Percentiles rank a stretch among this genome's conserved stretches.
These are phyloP conservation scores for Narcine bancroftii DNA, from an alignment of 2,113 vertebrate species.

Conservation along the genomic window DNA sequence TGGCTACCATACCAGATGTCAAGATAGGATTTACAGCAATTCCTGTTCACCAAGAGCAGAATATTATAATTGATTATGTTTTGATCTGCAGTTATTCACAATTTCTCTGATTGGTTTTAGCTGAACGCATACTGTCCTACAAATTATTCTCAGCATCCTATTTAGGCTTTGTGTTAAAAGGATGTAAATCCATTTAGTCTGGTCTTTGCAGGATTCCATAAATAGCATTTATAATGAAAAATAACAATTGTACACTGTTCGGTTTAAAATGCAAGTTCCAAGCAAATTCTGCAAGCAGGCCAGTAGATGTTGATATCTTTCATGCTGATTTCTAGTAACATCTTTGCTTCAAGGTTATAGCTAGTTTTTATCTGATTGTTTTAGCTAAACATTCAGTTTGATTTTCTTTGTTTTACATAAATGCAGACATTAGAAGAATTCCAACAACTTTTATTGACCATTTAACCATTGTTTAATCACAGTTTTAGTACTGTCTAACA, in stretches of 20 bases:
- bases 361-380: too few relatives aligned
- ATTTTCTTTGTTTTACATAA: too few relatives aligned
- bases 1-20: neutral
- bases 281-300: too few relatives aligned
- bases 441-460: too few relatives aligned
- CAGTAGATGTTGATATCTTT: too few relatives aligned
- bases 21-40: neutral
- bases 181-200: slow-evolving; percentile 20
- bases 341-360: too few relatives aligned
- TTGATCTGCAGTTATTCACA: neutral
- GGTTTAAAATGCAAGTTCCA: too few relatives aligned
- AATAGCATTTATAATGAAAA: neutral
- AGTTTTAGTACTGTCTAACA: too few relatives aligned
- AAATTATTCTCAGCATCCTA: slow-evolving; percentile 31
- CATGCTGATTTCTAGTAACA: too few relatives aligned
- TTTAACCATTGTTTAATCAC: too few relatives aligned
- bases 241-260: neutral
- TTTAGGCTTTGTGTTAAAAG: slow-evolving; percentile 4
- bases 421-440: too few relatives aligned
- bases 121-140: neutral
- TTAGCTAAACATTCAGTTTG: too few relatives aligned
- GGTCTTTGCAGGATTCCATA: neutral
- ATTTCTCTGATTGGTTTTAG: neutral
- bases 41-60: neutral
- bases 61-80: slow-evolving; percentile 6